phyloP scores from a whole-genome alignment of 2,797 vertebrate genomes.

The Xenops minutus region DNA sequence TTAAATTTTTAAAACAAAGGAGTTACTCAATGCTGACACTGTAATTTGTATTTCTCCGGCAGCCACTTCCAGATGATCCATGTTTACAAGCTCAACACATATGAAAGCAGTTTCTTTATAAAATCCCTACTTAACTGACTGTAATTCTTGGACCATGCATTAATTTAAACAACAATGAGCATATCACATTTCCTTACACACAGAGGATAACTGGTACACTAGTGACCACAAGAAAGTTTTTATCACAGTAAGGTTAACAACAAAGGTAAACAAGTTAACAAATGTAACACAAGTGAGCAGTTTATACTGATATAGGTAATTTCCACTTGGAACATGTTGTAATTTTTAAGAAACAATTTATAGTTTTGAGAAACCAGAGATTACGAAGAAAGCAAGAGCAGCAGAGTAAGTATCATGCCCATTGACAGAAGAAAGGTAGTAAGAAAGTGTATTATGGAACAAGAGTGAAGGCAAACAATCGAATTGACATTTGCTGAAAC shows the following conservation, averaged over 20 bases:
- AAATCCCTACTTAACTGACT: background rate
- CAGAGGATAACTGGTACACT: background rate
- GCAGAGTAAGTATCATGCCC: background rate
- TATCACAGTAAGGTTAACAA: background rate
- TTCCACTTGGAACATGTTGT: background rate
- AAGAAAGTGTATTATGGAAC: background rate
- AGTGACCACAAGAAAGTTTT: background rate
- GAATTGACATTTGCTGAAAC: background rate
- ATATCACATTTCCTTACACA: background rate
- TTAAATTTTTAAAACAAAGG: background rate
- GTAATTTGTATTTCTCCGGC: background rate
- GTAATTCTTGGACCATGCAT: background rate
- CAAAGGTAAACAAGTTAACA: background rate
- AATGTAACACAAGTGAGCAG: background rate
- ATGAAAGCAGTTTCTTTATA: background rate
- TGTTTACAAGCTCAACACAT: background rate
- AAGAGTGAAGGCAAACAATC: background rate
- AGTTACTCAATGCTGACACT: background rate
- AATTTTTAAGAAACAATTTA: background rate
- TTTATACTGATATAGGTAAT: background rate
- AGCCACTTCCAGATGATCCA: background rate
- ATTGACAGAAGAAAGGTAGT: background rate
- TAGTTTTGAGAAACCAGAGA: background rate
- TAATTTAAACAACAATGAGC: background rate
- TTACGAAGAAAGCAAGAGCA: background rate